phyloP scores from a whole-genome alignment of 2,888 invertebrate species.

The Eristalis intricaria region DNA sequence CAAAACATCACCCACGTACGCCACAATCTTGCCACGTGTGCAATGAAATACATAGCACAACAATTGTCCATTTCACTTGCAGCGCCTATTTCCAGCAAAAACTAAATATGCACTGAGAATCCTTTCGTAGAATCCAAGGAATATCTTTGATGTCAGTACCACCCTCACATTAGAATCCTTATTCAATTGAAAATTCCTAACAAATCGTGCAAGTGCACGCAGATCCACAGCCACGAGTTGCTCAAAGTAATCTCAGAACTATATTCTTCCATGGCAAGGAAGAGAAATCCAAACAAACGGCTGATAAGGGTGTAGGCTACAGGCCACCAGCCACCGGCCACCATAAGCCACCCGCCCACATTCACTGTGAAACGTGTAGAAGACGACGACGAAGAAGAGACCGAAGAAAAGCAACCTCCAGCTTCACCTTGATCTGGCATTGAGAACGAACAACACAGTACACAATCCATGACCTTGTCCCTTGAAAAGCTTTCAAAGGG shows the following conservation, averaged over 20 bases:
- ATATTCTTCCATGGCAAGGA: not conserved
- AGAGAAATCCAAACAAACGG: not conserved
- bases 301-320: not conserved
- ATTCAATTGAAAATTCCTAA: not conserved
- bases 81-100: not conserved
- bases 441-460: slow-evolving; percentile 54
- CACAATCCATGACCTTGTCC: slow-evolving; percentile 70
- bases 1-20: not conserved
- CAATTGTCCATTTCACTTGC: not conserved
- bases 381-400: not conserved
- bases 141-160: not conserved
- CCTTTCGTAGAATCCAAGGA: not conserved
- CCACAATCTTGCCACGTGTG: not conserved
- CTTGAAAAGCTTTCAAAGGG: slow-evolving; percentile 65
- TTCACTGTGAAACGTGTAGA: slow-evolving; percentile 11
- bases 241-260: slow-evolving; percentile 25
- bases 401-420: slow-evolving; percentile 13
- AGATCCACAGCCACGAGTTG: slow-evolving; percentile 32
- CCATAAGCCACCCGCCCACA: slow-evolving; percentile 26
- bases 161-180: not conserved
- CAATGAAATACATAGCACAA: not conserved
- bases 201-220: slow-evolving; percentile 9
- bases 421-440: slow-evolving; percentile 67
- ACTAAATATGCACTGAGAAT: not conserved
- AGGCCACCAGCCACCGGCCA: slow-evolving; percentile 1